Evolutionary conservation across 2,113 vertebrate genomes (phyloP).

Genomic region (Corvus moneduloides): DNA sequence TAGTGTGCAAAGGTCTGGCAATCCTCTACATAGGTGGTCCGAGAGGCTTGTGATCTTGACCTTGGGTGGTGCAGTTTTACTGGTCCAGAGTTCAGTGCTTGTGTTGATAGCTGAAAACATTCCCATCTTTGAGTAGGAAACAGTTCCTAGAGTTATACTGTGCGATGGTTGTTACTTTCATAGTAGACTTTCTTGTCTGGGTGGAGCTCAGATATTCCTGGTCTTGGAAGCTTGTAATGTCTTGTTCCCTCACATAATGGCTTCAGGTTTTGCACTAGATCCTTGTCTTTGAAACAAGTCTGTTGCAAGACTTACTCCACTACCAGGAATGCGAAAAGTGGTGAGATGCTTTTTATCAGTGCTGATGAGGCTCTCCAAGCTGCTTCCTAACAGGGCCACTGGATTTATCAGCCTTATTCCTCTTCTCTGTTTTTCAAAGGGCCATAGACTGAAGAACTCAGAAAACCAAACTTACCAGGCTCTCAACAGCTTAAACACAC

Average conservation of each 20-base stretch:
- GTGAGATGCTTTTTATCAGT: not conserved
- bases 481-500: slow-evolving; percentile 86
- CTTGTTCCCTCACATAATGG: not conserved
- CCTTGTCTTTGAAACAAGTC: not conserved
- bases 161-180: not conserved
- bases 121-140: not conserved
- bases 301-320: not conserved
- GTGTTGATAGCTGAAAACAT: not conserved
- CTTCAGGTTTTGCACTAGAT: not conserved
- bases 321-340: not conserved
- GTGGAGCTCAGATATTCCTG: not conserved
- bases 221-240: not conserved
- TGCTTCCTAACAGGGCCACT: not conserved
- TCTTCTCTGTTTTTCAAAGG: slow-evolving; percentile 69
- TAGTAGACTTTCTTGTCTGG: not conserved
- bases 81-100: not conserved
- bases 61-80: not conserved
- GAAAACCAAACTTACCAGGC: slow-evolving; percentile 98
- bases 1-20: not conserved
- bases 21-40: not conserved
- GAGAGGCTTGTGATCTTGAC: not conserved
- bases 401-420: not conserved
- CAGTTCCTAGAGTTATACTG: not conserved
- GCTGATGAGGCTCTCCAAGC: not conserved
- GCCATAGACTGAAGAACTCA: slow-evolving; percentile 94